Evolutionary conservation across 2,113 vertebrate species (phyloP), one percentile per base, ranked within the genome.

Genomic region (Sinocyclocheilus anshuiensis): DNA sequence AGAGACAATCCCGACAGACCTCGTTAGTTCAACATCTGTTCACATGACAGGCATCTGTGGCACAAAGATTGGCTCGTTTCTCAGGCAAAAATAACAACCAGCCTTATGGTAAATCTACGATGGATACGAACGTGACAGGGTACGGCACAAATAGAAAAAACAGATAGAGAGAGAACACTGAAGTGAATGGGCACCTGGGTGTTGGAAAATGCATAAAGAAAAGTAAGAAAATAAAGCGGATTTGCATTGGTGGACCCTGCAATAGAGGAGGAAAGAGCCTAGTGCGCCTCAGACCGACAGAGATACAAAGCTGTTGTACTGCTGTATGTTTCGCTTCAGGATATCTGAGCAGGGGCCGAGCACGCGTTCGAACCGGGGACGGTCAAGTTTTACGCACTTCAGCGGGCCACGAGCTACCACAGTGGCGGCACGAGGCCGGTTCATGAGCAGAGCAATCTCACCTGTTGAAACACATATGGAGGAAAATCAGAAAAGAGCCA

Each of bases 251-350:
- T 91, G 94, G 94, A 95, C 94, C 94, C 80, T 26, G 91, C 88
- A 90, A 67, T 48, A 63, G 90, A 87, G 77, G 57, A 63, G 59
- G 86, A 87, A 88, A 92, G 90, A 92, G 91, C 95, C 94, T 74
- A 0, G 36, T 1, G 42, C 48, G 24, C 16, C 81, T 92, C 87
- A 86, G 93, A 99, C 98, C 83, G 98, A 99, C 93, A 99, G 96
- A 4, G 98, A 99, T 90, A 99, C 98, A 13, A 99, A 99, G 96
- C 98, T 99, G 97, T 99, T 99, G 95, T 99, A 99, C 97, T 99
- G 98, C 95, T 99, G 97, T 95, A 99, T 99, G 96, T 99, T 99
- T 69, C 98, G 93, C 92, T 99, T 99, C 90, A 99, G 96, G 89
- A 99, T 99, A 90, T 99, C 98, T 0, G 98, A 99, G 94, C 98